Evolutionary conservation across 2,113 vertebrate genomes (phyloP), one percentile per base, ranked within the genome.

Genomic region (Gnathonemus longibarbis): DNA sequence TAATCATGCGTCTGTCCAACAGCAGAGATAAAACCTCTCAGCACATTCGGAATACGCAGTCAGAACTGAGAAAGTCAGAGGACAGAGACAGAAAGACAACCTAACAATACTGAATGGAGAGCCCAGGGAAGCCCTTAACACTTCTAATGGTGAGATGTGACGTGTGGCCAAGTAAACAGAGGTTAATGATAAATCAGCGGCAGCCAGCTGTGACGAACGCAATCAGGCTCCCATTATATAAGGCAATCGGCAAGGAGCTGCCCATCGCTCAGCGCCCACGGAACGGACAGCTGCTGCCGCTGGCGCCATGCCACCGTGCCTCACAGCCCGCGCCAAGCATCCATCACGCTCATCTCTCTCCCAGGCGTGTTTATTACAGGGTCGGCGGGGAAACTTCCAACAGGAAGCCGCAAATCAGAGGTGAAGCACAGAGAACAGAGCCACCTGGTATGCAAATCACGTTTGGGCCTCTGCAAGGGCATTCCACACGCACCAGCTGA

Each of bases 111-210:
- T 17, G 70, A 77, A 24, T 31, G 87, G 17, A 24, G 27, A 46
- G 17, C 17, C 87, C 8, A 52, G 48, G 56, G 21, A 77, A 31
- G 45, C 45, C 15, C 88, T 49, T 48, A 52, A 48, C 39, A 49
- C 24, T 50, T 11, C n/a, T 46, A 50, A n/a, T 50, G n/a, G 1
- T 53, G 48, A 87, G 45, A 53, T 87, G 91, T 91, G 91, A 92
- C 89, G 91, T 93, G 91, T 94, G 88, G 93, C 92, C 92, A 83
- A 15, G 70, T 56, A 86, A 91, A 91, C 83, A 31, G 86, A 91
- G 92, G 93, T 93, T 92, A 94, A 93, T 92, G 90, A 94, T 93
- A 90, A 93, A 95, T 92, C 89, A 90, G 87, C 46, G 87, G 85
- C 88, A 92, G 90, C 88, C 89, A 91, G 91, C 88, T 89, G 86